Conservation (phyloP, 2,113 vertebrate species). For the Megaceryle torquata region DNA sequence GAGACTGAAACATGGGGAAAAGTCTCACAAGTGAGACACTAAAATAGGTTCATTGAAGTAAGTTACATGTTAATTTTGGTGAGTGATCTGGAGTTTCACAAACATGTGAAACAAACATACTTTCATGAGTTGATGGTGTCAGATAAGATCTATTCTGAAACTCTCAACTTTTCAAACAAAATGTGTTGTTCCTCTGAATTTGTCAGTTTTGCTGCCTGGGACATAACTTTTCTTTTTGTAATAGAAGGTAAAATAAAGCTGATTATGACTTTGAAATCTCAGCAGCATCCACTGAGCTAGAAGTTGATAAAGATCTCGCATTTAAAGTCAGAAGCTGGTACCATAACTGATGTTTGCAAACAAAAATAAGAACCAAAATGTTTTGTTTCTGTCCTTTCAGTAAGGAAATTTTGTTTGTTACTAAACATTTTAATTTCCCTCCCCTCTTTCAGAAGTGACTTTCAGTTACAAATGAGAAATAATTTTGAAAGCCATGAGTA, state of each 20-base stretch:
- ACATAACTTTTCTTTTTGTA: not conserved
- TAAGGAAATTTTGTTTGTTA: not conserved
- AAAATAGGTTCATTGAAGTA: not conserved
- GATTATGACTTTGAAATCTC: not conserved
- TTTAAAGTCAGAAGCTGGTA: not conserved
- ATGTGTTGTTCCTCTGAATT: not conserved
- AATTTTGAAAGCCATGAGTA: not conserved
- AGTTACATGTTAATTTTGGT: not conserved
- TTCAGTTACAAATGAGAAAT: not conserved
- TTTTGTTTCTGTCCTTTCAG: not conserved
- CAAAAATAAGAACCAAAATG: not conserved
- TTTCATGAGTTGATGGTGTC: not conserved
- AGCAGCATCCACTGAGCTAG: not conserved
- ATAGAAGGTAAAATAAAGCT: not conserved
- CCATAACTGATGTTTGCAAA: not conserved
- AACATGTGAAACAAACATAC: accelerated
- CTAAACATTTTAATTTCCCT: not conserved
- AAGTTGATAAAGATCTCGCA: not conserved
- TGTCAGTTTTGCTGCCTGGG: not conserved
- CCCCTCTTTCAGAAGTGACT: not conserved
- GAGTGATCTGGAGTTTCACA: not conserved
- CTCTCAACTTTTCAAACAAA: not conserved
- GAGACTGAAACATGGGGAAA: not conserved
- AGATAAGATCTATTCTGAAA: not conserved
- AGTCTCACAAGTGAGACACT: not conserved